Percentiles rank a stretch among this genome's conserved stretches.
These are phyloP conservation scores for Cyprinodon tularosa DNA, from an alignment of 2,113 vertebrate genomes.

Conservation along the genomic window DNA sequence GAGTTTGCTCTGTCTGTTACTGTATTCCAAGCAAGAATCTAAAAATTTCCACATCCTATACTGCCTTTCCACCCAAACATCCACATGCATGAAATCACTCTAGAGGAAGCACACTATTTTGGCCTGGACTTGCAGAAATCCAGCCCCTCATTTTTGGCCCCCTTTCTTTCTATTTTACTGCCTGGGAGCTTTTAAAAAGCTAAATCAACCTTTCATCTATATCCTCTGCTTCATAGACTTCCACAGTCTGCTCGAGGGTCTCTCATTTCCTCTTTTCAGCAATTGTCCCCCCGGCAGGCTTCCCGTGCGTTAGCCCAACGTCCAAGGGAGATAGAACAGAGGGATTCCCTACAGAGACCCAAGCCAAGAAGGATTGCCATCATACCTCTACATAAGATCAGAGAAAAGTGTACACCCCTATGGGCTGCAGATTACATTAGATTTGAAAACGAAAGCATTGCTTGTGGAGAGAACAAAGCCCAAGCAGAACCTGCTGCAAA, in stretches of 20 bases:
- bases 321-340: constrained; percentile 57
- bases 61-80: constrained; percentile 33
- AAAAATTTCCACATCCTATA: constrained; percentile 7
- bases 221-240: constrained; percentile 42
- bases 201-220: constrained; percentile 53
- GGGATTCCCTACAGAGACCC: constrained; percentile 58
- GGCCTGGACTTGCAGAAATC: constrained; percentile 37
- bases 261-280: constrained; percentile 75
- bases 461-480: constrained; percentile 32
- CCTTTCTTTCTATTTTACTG: constrained; percentile 70
- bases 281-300: constrained; percentile 60
- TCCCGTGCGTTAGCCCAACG: constrained; percentile 61
- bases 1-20: constrained; percentile 1
- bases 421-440: constrained; percentile 39
- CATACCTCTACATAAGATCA: constrained; percentile 49
- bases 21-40: constrained; percentile 7
- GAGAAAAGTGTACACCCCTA: constrained; percentile 68
- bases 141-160: constrained; percentile 58
- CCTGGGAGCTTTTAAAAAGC: constrained; percentile 42
- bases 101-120: constrained; percentile 11
- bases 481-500: constrained; percentile 26
- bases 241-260: constrained; percentile 56
- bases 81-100: constrained; percentile 4
- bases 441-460: constrained; percentile 44
- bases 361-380: constrained; percentile 31